Conservation (phyloP, 92 coral and sea anemone genomes). For the Scolanthus callimorphus region DNA sequence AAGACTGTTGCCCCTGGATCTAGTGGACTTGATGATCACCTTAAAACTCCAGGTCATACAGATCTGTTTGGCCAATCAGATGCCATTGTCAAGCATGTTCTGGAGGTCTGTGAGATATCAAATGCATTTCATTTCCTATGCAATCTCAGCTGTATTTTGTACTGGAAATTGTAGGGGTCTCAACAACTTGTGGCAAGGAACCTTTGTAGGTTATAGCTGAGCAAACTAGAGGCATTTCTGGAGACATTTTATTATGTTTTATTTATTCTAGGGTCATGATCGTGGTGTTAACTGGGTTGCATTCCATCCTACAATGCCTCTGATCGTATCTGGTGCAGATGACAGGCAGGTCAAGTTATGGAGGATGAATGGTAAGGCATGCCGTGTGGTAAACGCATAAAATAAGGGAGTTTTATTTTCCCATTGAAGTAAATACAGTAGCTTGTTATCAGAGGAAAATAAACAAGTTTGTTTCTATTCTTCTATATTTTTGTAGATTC, state of each 20-base stretch:
- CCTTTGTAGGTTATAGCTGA: no score
- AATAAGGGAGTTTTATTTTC: no score
- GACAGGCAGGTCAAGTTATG: constrained; percentile 98
- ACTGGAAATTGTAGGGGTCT: no score
- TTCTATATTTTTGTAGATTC: constrained; percentile 54
- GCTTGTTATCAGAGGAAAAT: no score
- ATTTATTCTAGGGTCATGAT: constrained; percentile 93
- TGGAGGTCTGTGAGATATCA: constrained; percentile 56
- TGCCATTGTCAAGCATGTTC: constrained; percentile 98
- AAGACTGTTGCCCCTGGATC: constrained; percentile 98
- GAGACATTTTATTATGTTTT: no score
- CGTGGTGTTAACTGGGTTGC: constrained; percentile 99
- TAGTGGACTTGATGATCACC: constrained; percentile 88
- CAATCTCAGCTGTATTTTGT: no score
- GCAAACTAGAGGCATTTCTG: no score
- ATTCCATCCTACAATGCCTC: constrained; percentile 97
- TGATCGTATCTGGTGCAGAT: constrained; percentile 98
- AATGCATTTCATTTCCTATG: no score
- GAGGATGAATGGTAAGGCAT: constrained; percentile 98
- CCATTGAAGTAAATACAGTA: no score
- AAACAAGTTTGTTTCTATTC: neutral
- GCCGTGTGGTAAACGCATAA: no score
- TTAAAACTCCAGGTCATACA: constrained; percentile 89
- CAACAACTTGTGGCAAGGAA: no score
- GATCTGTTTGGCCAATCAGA: constrained; percentile 99